Conservation (phyloP, 2,797 vertebrate species). For the Loriculus beryllinus region DNA sequence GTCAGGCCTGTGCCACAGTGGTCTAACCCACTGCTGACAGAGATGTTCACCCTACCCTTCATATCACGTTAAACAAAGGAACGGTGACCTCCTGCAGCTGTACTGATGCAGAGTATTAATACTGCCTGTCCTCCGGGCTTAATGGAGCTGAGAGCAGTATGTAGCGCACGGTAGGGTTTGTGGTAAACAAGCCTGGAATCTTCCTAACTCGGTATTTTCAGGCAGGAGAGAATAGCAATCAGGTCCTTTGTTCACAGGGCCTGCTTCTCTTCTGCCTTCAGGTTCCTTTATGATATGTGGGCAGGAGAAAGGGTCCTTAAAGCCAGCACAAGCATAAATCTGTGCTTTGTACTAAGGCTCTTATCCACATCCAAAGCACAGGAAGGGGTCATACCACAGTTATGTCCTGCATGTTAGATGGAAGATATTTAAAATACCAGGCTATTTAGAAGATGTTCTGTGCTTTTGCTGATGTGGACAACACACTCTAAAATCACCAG, state of each 20-base stretch:
- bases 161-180: fast-evolving
- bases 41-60: neutral
- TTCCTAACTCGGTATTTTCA: neutral
- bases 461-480: neutral
- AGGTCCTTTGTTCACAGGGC: neutral
- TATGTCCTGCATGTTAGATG: neutral
- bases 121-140: neutral
- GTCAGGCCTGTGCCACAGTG: neutral
- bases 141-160: neutral
- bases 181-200: neutral
- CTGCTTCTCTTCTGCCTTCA: neutral
- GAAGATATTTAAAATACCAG: neutral
- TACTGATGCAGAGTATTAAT: neutral
- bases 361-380: neutral
- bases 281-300: neutral
- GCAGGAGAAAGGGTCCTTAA: neutral
- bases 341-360: neutral
- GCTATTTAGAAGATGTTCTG: neutral
- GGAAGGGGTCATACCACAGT: neutral
- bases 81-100: fast-evolving
- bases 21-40: neutral
- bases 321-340: neutral
- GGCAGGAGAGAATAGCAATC: neutral
- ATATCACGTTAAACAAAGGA: fast-evolving
- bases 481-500: neutral